Conservation (phyloP, 2,113 vertebrate species). For the Cettia cetti region DNA sequence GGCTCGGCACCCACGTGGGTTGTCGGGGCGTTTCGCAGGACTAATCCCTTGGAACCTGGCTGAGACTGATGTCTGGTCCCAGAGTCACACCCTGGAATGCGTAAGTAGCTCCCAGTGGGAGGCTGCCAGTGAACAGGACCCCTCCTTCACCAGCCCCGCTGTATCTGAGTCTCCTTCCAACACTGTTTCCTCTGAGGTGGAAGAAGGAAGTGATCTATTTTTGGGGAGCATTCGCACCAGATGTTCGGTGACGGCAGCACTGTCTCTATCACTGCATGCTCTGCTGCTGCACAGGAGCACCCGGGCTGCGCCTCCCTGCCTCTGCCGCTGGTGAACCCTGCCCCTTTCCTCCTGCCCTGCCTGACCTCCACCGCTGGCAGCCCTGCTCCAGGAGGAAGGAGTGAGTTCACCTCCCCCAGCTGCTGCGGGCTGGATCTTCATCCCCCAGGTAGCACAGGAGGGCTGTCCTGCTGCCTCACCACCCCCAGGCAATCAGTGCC, state of each 20-base stretch:
- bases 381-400: neutral
- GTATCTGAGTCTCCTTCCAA: neutral
- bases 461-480: neutral
- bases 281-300: neutral
- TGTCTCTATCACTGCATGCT: fast-evolving
- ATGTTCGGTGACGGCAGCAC: neutral
- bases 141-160: neutral
- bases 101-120: neutral
- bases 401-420: neutral
- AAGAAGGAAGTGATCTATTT: neutral
- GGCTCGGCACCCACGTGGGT: fast-evolving
- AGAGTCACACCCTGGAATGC: fast-evolving
- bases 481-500: neutral
- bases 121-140: neutral
- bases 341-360: neutral
- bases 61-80: neutral
- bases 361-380: neutral
- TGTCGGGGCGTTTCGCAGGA: fast-evolving
- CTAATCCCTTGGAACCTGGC: neutral
- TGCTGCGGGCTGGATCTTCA: neutral
- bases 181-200: neutral
- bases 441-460: neutral
- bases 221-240: neutral
- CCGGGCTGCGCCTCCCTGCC: neutral
- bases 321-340: neutral